Evolutionary conservation across 2,113 vertebrate species (phyloP).

Genomic region (Protobothrops mucrosquamatus): DNA sequence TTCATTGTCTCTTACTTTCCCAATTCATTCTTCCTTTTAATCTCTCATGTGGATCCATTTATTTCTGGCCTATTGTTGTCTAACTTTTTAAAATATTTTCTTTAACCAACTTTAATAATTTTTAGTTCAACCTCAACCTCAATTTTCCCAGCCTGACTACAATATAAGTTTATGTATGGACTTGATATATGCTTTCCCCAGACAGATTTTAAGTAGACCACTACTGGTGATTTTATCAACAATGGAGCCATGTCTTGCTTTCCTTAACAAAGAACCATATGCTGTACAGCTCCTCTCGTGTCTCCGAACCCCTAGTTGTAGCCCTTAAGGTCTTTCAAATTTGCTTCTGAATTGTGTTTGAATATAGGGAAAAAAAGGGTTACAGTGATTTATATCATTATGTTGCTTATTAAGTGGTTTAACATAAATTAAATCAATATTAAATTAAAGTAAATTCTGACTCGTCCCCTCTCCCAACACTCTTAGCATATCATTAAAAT

Average conservation of each 20-base stretch:
- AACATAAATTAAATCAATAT: background rate
- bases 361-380: background rate
- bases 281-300: background rate
- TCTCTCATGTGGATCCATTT: background rate
- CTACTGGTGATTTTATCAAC: background rate
- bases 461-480: background rate
- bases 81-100: background rate
- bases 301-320: background rate
- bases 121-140: background rate
- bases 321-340: background rate
- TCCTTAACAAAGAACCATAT: background rate
- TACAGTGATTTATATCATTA: background rate
- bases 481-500: background rate
- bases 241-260: background rate
- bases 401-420: no score
- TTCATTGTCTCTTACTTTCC: background rate
- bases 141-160: no score
- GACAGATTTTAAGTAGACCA: background rate
- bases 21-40: background rate
- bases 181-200: no score
- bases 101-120: background rate
- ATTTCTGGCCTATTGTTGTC: background rate
- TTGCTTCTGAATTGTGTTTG: background rate
- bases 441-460: background rate
- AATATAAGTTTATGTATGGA: no score